Evolutionary conservation across 2,797 vertebrate genomes (phyloP).

Genomic region (Calcarius lapponicus): DNA sequence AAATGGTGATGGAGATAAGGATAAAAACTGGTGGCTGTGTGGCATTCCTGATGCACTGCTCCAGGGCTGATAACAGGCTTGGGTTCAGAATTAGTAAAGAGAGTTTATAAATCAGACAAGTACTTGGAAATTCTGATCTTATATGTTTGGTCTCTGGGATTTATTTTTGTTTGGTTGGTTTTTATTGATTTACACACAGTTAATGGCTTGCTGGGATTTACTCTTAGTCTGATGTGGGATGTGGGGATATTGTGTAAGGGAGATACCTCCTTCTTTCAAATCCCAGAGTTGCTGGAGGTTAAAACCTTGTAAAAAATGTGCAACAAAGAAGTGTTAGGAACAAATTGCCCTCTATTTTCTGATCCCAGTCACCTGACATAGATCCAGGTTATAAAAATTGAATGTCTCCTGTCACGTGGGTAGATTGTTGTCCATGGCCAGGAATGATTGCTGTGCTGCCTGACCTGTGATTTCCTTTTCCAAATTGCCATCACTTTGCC

Average conservation of each 20-base stretch:
- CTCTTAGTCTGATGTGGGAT: constrained; percentile 35
- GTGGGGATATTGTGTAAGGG: constrained; percentile 9
- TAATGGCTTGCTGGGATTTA: constrained; percentile 55
- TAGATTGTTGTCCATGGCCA: neutral
- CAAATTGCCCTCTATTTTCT: constrained; percentile 33
- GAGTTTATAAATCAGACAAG: constrained; percentile 43
- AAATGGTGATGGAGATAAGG: neutral
- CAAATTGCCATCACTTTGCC: neutral
- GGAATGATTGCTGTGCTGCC: neutral
- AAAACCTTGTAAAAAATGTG: constrained; percentile 36
- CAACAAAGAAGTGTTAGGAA: neutral
- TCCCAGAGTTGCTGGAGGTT: constrained; percentile 19
- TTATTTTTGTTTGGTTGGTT: constrained; percentile 59
- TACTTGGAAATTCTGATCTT: constrained; percentile 40
- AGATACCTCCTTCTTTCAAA: constrained; percentile 13
- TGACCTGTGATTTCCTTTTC: neutral
- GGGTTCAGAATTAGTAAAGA: neutral
- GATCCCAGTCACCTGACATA: neutral
- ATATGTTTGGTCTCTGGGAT: neutral
- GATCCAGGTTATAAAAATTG: constrained; percentile 2
- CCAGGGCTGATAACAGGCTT: constrained; percentile 6
- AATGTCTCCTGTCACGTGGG: neutral
- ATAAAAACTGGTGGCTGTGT: neutral
- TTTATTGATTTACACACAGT: constrained; percentile 40
- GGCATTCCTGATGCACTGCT: neutral